phyloP scores from a whole-genome alignment of 1,140 invertebrate species.

The Neotoxoptera formosana region DNA sequence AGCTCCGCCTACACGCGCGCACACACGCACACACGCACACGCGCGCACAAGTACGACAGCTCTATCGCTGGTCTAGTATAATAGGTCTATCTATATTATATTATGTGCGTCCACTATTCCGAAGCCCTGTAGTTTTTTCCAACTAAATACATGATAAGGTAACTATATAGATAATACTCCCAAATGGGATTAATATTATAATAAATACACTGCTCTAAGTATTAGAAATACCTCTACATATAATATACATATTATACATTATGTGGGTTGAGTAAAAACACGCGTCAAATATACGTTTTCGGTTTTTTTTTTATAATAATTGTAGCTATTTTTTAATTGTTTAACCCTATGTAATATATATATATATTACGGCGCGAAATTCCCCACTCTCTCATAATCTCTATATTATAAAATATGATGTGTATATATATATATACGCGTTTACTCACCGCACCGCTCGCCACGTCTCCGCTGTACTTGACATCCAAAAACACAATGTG shows the following conservation, averaged over 20 bases:
- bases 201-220: no score
- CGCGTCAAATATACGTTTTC: background rate
- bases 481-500: background rate
- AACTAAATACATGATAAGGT: background rate
- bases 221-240: no score
- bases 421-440: background rate
- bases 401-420: background rate
- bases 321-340: background rate
- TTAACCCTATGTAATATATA: background rate
- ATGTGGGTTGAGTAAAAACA: background rate
- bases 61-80: background rate
- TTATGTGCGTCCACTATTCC: background rate
- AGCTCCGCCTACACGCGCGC: slow-evolving; percentile 42
- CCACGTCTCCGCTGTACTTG: background rate
- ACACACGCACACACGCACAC: background rate
- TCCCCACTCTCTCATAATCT: background rate
- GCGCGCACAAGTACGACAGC: background rate
- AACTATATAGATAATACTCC: no score
- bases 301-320: background rate
- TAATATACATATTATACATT: no score
- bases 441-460: background rate
- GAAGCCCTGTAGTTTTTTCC: background rate
- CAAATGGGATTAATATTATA: no score
- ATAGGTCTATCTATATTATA: background rate
- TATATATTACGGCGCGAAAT: background rate